Evolutionary conservation across 2,113 vertebrate species (phyloP).

Genomic region (Arvicanthis niloticus): DNA sequence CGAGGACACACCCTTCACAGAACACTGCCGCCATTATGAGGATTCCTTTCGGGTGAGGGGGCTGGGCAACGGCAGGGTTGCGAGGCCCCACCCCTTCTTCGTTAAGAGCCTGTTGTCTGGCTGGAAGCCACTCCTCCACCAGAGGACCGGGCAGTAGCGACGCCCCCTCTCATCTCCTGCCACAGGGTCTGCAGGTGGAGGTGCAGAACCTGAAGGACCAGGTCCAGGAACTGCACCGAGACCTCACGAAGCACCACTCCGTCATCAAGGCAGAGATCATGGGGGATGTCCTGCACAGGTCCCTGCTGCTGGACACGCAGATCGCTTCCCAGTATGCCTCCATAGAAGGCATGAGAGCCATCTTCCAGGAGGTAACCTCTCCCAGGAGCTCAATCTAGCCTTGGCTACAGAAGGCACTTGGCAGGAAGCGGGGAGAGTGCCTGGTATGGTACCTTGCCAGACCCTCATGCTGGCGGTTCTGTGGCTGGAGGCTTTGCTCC

Average conservation of each 20-base stretch:
- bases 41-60: slow-evolving; percentile 91
- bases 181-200: slow-evolving; percentile 91
- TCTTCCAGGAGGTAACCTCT: slow-evolving; percentile 92
- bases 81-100: neutral
- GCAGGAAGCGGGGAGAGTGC: neutral
- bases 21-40: slow-evolving; percentile 94
- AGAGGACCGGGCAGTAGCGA: rapidly evolving
- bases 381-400: rapidly evolving
- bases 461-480: neutral
- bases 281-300: slow-evolving; percentile 92
- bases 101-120: rapidly evolving
- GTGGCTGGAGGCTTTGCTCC: neutral
- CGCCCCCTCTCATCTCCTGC: neutral
- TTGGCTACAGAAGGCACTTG: neutral
- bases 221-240: slow-evolving; percentile 95
- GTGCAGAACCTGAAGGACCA: slow-evolving; percentile 95
- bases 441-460: neutral
- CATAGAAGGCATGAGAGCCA: slow-evolving; percentile 90
- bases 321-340: slow-evolving; percentile 90
- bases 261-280: slow-evolving; percentile 94
- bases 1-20: slow-evolving; percentile 89
- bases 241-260: slow-evolving; percentile 96
- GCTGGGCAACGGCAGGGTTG: rapidly evolving
- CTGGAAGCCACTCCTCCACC: neutral
- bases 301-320: slow-evolving; percentile 92